Evolutionary conservation across 1,140 invertebrate species (phyloP), one percentile per base, ranked within the genome.

Genomic region (Drosophila busckii): DNA sequence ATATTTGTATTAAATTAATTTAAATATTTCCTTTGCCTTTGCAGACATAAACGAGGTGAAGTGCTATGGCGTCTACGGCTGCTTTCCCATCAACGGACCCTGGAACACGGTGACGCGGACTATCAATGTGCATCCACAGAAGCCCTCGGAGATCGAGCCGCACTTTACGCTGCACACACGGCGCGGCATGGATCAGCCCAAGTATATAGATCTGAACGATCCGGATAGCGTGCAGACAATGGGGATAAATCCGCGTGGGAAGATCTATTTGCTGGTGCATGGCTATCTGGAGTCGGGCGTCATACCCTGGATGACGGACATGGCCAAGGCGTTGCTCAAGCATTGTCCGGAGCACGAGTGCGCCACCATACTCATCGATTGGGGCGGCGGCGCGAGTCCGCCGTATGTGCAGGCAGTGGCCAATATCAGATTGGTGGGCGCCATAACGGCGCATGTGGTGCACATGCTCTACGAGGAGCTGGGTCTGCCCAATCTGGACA

Each of bases 331-430:
- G 15, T 89, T 92, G 48, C 84, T 91, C 2, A 92, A 93, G 63
- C 69, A 95, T 10, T 88, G 96, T 53, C 87, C 89, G 0, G 89
- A 91, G 31, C 91, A 92, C 40, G 90, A 92, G 31, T 91, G 91
- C 31, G 94, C 94, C 26, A 93, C 96, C 0, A 89, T 96, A 6
- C 88, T 93, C 0, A 91, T 97, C 0, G 95, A 97, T 71, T 97
- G 96, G 96, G 91, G 93, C 23, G 90, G 89, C 22, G 96, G 95
- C 0, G 94, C 95, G 0, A 91, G 92, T 41, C 95, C 95, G 1
- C 95, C 95, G 0, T 97, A 97, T 75, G 93, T 94, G 0, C 95
- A 97, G 87, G 95, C 95, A 0, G 95, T 95, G 1, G 95, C 95
- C 0, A 97, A 97, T 80, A 95, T 95, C n/a, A 89, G 95, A 40